Percentiles rank a stretch among this genome's conserved stretches.
These are phyloP conservation scores for Paraescarpia echinospica DNA, from an alignment of 1,140 invertebrate genomes.

Conservation along the genomic window DNA sequence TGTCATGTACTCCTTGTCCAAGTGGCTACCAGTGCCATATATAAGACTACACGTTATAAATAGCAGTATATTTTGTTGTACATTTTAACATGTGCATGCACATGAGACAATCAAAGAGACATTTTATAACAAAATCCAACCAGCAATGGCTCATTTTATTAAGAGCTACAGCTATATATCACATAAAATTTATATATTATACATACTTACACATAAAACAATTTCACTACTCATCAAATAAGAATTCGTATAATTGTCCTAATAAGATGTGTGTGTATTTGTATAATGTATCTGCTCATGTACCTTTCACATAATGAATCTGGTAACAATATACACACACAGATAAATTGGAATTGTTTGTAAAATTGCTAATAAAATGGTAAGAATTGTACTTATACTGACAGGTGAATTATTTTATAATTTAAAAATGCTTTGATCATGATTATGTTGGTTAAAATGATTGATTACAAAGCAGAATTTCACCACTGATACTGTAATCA, in stretches of 20 bases:
- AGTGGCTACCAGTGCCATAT: too few species aligned
- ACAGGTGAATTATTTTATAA: background rate
- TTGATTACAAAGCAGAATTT: background rate
- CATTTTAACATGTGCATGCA: background rate
- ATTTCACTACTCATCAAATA: background rate
- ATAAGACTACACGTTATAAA: too few species aligned
- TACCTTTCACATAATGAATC: too few species aligned
- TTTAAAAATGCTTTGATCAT: background rate
- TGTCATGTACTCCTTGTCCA: too few species aligned
- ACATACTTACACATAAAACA: background rate
- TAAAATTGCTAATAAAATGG: too few species aligned
- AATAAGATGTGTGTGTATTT: too few species aligned
- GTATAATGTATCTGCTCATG: too few species aligned
- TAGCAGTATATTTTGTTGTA: background rate
- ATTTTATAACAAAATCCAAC: background rate
- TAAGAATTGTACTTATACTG: background rate
- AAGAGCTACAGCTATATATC: background rate
- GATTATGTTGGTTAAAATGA: background rate
- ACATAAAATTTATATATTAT: background rate
- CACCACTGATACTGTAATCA: background rate
- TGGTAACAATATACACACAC: too few species aligned
- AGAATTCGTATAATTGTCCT: too few species aligned
- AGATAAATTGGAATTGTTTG: too few species aligned
- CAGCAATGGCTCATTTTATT: background rate
- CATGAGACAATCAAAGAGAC: background rate